Percentiles rank a stretch among this genome's conserved stretches.
Evolutionary conservation across 2,888 invertebrate genomes (phyloP).

Genomic region (Rhyacophila evoluta): DNA sequence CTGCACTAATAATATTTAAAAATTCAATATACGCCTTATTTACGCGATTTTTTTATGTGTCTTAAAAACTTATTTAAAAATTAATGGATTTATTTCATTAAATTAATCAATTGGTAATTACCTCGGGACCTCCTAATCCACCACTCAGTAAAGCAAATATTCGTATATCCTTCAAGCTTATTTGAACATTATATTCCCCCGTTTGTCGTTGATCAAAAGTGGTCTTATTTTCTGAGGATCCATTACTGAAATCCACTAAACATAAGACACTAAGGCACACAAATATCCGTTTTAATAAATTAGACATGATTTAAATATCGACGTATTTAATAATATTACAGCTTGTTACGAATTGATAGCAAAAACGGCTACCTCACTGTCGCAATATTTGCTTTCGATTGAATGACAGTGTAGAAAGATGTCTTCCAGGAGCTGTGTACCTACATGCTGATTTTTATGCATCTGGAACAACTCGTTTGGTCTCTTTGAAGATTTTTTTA

Average conservation of each 20-base stretch:
- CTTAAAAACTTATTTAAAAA: too few relatives aligned
- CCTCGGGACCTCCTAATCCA: constrained; percentile 74
- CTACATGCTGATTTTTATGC: constrained; percentile 45
- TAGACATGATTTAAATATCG: not conserved
- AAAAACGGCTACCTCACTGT: not conserved
- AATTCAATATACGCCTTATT: not conserved
- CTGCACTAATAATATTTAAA: too few relatives aligned
- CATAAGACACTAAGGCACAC: not conserved
- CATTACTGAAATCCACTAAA: constrained; percentile 4
- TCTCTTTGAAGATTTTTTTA: constrained; percentile 53
- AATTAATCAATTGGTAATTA: not conserved
- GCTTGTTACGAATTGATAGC: not conserved
- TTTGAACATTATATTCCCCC: constrained; percentile 83
- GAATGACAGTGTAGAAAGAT: constrained; percentile 25
- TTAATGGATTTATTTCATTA: not conserved
- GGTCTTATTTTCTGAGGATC: constrained; percentile 41
- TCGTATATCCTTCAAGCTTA: constrained; percentile 83
- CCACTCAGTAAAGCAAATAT: constrained; percentile 77
- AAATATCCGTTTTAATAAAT: not conserved
- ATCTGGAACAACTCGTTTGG: constrained; percentile 52
- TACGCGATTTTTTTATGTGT: too few relatives aligned
- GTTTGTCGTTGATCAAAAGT: constrained; percentile 80
- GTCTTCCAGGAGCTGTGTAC: not conserved
- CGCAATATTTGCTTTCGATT: not conserved
- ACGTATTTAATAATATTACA: not conserved